These are phyloP conservation scores for Aphrophora alni DNA, from an alignment of 2,888 invertebrate species.

Conservation along the genomic window DNA sequence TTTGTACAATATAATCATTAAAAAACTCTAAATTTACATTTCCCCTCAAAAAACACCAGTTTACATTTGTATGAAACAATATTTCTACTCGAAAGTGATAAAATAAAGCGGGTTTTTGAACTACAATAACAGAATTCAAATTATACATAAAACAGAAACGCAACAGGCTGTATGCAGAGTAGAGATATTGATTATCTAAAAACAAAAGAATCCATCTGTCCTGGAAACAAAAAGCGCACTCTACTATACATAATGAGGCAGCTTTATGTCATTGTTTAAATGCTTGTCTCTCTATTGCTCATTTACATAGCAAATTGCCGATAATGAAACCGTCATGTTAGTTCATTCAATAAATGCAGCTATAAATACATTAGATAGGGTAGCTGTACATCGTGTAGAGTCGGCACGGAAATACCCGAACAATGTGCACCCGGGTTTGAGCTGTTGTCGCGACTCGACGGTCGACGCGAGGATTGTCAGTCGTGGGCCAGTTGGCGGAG, in stretches of 20 bases:
- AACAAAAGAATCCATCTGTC: neutral
- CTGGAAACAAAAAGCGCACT: neutral
- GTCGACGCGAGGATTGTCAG: neutral
- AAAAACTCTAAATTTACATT: too few species aligned
- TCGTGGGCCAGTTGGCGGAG: neutral
- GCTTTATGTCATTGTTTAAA: neutral
- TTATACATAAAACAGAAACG: neutral
- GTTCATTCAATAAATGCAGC: neutral
- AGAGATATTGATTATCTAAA: neutral
- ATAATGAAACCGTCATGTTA: neutral
- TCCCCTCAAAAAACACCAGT: too few species aligned
- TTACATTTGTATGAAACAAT: too few species aligned
- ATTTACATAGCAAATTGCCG: constrained; percentile 6
- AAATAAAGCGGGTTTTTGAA: too few species aligned
- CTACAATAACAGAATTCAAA: neutral
- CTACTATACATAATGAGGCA: neutral
- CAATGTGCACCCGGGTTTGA: neutral
- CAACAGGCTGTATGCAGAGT: neutral
- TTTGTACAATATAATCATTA: too few species aligned
- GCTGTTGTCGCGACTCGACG: neutral
- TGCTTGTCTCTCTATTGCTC: neutral
- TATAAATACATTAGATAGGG: neutral
- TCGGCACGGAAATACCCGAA: neutral
- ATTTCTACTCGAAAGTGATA: too few species aligned
- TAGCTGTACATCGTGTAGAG: neutral